Percentiles rank a stretch among this genome's conserved stretches.
These are phyloP conservation scores for Pocillopora damicornis DNA, from an alignment of 64 coral and sea anemone genomes.

Conservation along the genomic window DNA sequence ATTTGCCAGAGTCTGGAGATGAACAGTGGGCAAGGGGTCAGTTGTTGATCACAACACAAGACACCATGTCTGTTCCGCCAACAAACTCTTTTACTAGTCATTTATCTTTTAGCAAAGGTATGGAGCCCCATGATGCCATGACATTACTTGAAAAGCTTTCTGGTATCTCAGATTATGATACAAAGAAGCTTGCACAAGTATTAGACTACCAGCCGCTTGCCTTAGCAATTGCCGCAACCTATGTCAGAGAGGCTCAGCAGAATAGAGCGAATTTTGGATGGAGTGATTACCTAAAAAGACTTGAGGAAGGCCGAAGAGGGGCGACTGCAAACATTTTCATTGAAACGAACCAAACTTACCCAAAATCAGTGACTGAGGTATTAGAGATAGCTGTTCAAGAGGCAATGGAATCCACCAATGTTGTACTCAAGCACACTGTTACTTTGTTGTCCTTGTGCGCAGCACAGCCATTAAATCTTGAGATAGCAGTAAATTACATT, in stretches of 20 bases:
- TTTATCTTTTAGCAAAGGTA: slow-evolving; percentile 38
- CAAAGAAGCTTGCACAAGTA: slow-evolving; percentile 15
- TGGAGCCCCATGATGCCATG: slow-evolving; percentile 37
- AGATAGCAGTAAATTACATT: slow-evolving; percentile 23
- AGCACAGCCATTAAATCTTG: slow-evolving; percentile 6
- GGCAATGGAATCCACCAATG: neutral
- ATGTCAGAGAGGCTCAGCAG: neutral
- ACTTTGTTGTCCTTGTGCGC: slow-evolving; percentile 23
- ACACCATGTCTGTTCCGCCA: neutral
- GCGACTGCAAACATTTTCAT: too few relatives aligned
- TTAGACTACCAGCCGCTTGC: slow-evolving; percentile 22
- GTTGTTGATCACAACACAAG: slow-evolving; percentile 40
- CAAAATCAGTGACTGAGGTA: slow-evolving; percentile 1
- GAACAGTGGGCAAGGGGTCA: neutral
- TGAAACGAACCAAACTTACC: slow-evolving; percentile 16
- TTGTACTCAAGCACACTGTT: slow-evolving; percentile 4
- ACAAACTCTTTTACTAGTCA: neutral
- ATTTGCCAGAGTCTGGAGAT: slow-evolving; percentile 12
- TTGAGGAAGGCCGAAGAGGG: neutral
- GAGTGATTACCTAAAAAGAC: slow-evolving; percentile 6
- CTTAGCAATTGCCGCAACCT: slow-evolving; percentile 39
- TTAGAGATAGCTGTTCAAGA: neutral
- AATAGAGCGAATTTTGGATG: neutral
- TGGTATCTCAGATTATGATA: slow-evolving; percentile 12
- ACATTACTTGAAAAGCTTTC: slow-evolving; percentile 26